phyloP scores from a whole-genome alignment of 2,113 vertebrate genomes.

The Nycticorax nycticorax region DNA sequence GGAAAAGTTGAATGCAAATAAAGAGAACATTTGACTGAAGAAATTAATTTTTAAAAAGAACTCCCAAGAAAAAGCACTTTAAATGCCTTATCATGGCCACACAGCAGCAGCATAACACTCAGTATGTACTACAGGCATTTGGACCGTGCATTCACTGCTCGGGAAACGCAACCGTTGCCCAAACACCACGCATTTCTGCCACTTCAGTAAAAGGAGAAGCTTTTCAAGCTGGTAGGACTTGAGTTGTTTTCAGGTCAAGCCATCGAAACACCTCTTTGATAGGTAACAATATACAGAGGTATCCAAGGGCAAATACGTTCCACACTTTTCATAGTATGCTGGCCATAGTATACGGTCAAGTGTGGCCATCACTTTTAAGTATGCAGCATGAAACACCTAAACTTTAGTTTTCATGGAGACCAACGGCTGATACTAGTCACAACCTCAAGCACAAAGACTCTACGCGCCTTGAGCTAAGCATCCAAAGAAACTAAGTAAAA shows the following conservation, averaged over 20 bases:
- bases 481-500: too few species aligned
- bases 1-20: neutral
- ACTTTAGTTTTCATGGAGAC: neutral
- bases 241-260: neutral
- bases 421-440: neutral
- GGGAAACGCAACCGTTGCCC: fast-evolving
- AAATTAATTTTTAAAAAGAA: constrained; percentile 16
- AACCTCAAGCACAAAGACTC: neutral
- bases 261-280: neutral
- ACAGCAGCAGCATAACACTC: neutral
- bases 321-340: fast-evolving
- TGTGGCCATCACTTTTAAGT: neutral
- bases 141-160: neutral
- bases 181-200: neutral
- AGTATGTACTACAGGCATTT: neutral
- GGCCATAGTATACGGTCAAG: fast-evolving
- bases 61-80: neutral
- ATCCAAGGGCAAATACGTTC: neutral
- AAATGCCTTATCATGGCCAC: neutral
- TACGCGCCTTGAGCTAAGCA: neutral
- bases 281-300: neutral
- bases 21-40: neutral
- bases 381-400: neutral
- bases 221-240: neutral
- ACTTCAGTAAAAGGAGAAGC: neutral